Conservation (phyloP, 2,888 invertebrate species). For the Limnephilus rhombicus region DNA sequence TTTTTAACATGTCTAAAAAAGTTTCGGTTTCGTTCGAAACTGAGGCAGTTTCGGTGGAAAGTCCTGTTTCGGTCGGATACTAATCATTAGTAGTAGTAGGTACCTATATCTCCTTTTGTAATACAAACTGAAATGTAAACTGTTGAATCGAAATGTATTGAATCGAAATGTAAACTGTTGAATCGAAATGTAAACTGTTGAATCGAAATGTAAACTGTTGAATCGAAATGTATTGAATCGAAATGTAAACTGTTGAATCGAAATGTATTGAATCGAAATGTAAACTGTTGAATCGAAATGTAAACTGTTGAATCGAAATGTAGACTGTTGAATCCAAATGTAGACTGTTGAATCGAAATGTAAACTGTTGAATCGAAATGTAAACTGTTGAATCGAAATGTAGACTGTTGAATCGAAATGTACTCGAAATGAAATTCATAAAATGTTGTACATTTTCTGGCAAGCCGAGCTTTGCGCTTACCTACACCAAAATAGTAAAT, state of each 20-base stretch:
- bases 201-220: neutral
- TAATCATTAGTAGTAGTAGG: neutral
- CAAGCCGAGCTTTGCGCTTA: neutral
- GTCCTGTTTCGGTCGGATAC: too few relatives aligned
- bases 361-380: too few relatives aligned
- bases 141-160: neutral
- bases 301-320: neutral
- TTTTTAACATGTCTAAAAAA: too few relatives aligned
- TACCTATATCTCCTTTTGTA: neutral
- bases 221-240: neutral
- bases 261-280: neutral
- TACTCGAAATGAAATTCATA: neutral
- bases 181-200: too few relatives aligned
- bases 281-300: too few relatives aligned
- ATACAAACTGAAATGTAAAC: neutral
- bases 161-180: neutral
- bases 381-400: neutral
- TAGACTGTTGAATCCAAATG: neutral
- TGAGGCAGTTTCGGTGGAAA: too few relatives aligned
- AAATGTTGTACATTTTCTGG: neutral
- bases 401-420: neutral
- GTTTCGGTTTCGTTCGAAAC: too few relatives aligned
- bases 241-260: too few relatives aligned
- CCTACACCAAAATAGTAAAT: too few relatives aligned
- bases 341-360: neutral